These are phyloP conservation scores for Toxotes jaculatrix DNA, from an alignment of 2,113 vertebrate genomes.

Conservation along the genomic window DNA sequence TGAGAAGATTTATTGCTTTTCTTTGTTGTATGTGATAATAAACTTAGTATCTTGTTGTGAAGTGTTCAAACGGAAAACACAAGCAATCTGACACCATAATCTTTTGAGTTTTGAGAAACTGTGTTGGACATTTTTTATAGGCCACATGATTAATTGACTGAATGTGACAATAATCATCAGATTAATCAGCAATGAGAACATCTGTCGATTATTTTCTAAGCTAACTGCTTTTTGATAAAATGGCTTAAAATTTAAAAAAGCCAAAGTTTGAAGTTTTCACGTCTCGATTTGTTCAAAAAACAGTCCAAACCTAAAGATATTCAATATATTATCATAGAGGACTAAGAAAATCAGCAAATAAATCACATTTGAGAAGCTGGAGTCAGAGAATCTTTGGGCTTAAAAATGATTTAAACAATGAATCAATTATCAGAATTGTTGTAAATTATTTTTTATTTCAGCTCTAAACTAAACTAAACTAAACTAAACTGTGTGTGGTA, in stretches of 20 bases:
- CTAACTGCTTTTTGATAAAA: neutral
- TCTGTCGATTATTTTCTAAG: neutral
- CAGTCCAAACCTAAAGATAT: neutral
- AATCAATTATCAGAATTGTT: neutral
- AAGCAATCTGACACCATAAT: too few species aligned
- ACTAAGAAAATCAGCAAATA: neutral
- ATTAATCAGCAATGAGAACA: neutral
- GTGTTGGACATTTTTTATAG: neutral
- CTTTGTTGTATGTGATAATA: too few species aligned
- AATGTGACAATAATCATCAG: neutral
- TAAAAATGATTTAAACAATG: neutral
- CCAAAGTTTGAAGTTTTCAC: too few species aligned
- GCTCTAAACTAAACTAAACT: neutral
- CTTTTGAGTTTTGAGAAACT: neutral
- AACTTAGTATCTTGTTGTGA: too few species aligned
- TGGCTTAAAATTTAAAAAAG: neutral
- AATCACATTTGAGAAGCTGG: neutral
- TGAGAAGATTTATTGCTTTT: too few species aligned
- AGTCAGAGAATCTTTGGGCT: neutral
- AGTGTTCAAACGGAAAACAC: too few species aligned
- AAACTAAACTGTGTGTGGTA: constrained; percentile 22
- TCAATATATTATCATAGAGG: neutral
- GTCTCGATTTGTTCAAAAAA: neutral
- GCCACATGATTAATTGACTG: neutral
- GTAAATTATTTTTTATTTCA: neutral